Evolutionary conservation across 2,113 vertebrate genomes (phyloP).

Genomic region (Centrocercus urophasianus): DNA sequence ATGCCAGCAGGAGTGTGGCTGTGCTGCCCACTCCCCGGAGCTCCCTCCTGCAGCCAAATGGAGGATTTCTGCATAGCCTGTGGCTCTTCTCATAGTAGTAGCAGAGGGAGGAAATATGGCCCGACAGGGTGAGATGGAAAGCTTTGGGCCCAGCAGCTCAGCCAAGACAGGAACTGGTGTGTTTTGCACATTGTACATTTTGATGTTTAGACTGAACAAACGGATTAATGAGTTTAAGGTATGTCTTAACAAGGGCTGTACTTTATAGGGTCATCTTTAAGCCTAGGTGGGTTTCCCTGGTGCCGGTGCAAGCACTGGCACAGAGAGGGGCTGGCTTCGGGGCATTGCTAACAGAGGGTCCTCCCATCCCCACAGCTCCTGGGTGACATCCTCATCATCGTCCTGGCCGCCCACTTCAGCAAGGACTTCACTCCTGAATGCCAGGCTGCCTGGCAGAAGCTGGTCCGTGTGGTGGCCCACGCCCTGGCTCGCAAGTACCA

Average conservation of each 20-base stretch:
- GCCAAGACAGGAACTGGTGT: neutral
- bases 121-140: neutral
- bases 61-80: neutral
- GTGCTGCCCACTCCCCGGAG: neutral
- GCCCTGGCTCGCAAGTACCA: slow-evolving; percentile 86
- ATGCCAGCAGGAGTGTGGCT: no score
- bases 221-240: neutral
- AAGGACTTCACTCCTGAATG: slow-evolving; percentile 59
- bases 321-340: neutral
- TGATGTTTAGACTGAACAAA: neutral
- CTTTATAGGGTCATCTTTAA: neutral
- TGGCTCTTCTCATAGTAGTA: accelerated
- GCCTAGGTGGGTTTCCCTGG: neutral
- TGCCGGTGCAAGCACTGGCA: accelerated
- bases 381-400: slow-evolving; percentile 80
- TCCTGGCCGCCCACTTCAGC: slow-evolving; percentile 74
- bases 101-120: neutral
- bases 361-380: slow-evolving; percentile 77
- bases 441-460: slow-evolving; percentile 85
- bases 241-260: no score
- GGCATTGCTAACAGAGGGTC: neutral
- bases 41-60: neutral
- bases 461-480: slow-evolving; percentile 81
- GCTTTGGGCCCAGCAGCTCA: neutral
- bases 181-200: neutral